Evolutionary conservation across 2,113 vertebrate genomes (phyloP).

Genomic region (Catagonus wagneri): DNA sequence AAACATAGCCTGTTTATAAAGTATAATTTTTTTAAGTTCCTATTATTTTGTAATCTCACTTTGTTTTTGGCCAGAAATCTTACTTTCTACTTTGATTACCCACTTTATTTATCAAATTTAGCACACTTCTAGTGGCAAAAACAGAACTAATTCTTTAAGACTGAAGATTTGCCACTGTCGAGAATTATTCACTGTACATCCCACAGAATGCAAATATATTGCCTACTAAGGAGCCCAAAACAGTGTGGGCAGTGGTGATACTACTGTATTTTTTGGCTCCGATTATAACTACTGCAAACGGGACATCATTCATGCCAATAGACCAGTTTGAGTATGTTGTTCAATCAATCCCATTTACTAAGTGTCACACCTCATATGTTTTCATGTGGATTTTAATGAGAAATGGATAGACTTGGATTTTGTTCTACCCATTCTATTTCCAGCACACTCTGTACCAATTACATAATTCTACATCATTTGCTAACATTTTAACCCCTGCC

Average conservation of each 20-base stretch:
- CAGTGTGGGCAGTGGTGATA: neutral
- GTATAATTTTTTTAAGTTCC: neutral
- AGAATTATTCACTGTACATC: neutral
- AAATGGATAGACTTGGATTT: constrained; percentile 30
- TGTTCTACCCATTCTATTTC: constrained; percentile 13
- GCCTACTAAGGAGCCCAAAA: neutral
- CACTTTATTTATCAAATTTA: constrained; percentile 50
- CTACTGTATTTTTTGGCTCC: neutral
- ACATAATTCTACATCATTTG: neutral
- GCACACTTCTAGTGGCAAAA: constrained; percentile 46
- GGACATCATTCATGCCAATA: neutral
- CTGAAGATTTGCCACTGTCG: neutral
- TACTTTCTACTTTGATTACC: constrained; percentile 31
- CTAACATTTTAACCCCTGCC: neutral
- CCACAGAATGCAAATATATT: neutral
- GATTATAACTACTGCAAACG: neutral
- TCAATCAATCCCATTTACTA: constrained; percentile 41
- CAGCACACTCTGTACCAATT: neutral
- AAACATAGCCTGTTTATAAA: neutral
- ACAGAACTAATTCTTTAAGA: constrained; percentile 1
- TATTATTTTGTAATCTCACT: constrained; percentile 49
- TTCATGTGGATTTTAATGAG: constrained; percentile 57
- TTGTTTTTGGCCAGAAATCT: constrained; percentile 33
- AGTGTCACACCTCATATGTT: constrained; percentile 56
- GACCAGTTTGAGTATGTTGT: neutral